phyloP scores from a whole-genome alignment of 2,797 vertebrate genomes.

The Tragopan temminckii region DNA sequence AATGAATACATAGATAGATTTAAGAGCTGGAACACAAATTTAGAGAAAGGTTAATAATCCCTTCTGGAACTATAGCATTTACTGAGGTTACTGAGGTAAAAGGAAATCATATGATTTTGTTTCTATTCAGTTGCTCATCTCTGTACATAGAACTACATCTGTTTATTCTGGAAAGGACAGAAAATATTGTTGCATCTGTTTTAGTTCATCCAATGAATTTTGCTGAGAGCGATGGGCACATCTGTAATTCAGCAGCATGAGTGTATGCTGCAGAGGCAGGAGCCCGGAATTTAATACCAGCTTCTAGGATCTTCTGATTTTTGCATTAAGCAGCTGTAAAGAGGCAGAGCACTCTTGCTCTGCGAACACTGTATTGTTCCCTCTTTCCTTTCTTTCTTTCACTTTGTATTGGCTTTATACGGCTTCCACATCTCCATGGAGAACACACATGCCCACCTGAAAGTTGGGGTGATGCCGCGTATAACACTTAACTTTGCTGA shows the following conservation, averaged over 20 bases:
- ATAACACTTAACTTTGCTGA: background rate
- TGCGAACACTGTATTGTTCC: background rate
- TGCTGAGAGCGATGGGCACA: background rate
- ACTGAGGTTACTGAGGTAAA: slow-evolving; percentile 23
- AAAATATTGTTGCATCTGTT: background rate
- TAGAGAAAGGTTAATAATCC: slow-evolving; percentile 27
- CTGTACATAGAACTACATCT: background rate
- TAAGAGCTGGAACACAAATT: slow-evolving; percentile 30
- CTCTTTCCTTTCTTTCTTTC: background rate
- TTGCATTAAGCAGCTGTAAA: background rate
- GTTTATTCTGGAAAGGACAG: background rate
- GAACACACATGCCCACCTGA: background rate
- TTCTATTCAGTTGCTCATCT: background rate
- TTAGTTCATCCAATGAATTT: background rate
- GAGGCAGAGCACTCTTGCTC: background rate
- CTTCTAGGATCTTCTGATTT: background rate
- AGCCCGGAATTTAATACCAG: background rate
- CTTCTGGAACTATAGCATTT: slow-evolving; percentile 5
- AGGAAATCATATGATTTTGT: background rate
- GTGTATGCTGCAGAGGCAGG: background rate
- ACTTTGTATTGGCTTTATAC: background rate
- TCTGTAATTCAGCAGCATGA: accelerated
- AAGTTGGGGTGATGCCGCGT: background rate
- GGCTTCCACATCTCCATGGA: background rate
- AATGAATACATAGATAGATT: slow-evolving; percentile 32